Evolutionary conservation across 2,797 vertebrate species (phyloP).

Genomic region (Varecia variegata): DNA sequence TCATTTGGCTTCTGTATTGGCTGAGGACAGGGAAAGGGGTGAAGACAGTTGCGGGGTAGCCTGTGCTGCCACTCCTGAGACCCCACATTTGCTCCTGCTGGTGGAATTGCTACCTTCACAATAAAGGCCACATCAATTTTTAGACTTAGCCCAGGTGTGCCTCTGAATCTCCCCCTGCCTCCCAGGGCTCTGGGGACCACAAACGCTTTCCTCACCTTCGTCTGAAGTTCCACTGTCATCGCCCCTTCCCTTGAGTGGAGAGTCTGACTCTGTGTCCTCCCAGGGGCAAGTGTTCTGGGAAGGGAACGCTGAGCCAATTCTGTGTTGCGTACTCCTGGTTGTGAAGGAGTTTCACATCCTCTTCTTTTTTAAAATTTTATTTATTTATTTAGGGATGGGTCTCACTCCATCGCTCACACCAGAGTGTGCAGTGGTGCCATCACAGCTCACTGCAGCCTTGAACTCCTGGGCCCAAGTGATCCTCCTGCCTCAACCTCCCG

Average conservation of each 20-base stretch:
- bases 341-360: neutral
- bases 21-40: neutral
- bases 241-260: neutral
- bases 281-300: neutral
- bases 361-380: neutral
- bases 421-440: no score
- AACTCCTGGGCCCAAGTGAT: neutral
- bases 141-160: neutral
- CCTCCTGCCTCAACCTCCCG: neutral
- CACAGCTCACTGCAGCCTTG: neutral
- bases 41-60: neutral
- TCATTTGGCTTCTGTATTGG: neutral
- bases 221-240: neutral
- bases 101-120: neutral
- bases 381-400: neutral
- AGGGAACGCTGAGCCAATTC: neutral
- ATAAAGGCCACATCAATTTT: slow-evolving; percentile 58
- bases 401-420: neutral
- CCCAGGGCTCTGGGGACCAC: neutral
- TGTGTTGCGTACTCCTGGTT: neutral
- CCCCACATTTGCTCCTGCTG: neutral
- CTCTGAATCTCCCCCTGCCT: neutral
- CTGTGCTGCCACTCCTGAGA: neutral
- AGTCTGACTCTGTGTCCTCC: neutral
- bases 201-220: neutral